Base-by-base conservation (phyloP, 2,797 vertebrate genomes). In the Sphaeramia orbicularis region DNA sequence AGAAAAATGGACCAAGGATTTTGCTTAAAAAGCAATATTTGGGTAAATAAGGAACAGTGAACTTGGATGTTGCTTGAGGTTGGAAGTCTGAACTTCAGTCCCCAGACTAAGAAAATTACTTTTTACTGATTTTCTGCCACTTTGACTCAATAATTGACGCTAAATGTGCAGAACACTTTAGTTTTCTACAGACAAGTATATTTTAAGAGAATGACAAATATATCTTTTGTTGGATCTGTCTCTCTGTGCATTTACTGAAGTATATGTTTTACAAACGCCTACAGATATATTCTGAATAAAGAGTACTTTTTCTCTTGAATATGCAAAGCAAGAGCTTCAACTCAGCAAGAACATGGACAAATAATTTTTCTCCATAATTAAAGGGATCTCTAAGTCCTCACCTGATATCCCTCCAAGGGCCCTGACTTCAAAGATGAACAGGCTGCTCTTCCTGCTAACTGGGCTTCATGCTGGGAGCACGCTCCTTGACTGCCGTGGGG, bases 361-460 rank as follows among this genome's bases (percentile, higher is more conserved):
- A 38, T 51, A 27, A 10, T 4, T 45, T 14, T 24, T 27, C 10
- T 38, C 8, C 53, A 42, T 24, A 54, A 74, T 35, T 68, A 21
- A 13, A 44, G 30, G 63, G 30, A 57, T 57, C n/a, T 71, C 36
- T 59, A 27, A 53, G 57, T 66, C 43, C 64, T 63, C 60, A 60
- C 45, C 59, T 61, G 63, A 65, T 56, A 21, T 32, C 48, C 10
- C 48, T 44, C 43, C 2, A 4, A 71, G 60, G 59, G 54, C 19
- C 48, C 49, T 38, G 55, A 83, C 75, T 76, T 87, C 76, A 86
- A 76, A 86, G 45, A 18, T 24, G 30, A 30, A 38, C 18, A 18
- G 48, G 37, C 42, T 52, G 7, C 15, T 15, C 52, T 32, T 52
- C 36, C 40, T 14, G 54, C 50, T 54, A 36, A 57, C 2, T 3